A percentile compares a stretch with the other conserved stretches of the same genome.
These are phyloP conservation scores for Acomys russatus DNA, from an alignment of 2,797 vertebrate genomes.

Conservation along the genomic window DNA sequence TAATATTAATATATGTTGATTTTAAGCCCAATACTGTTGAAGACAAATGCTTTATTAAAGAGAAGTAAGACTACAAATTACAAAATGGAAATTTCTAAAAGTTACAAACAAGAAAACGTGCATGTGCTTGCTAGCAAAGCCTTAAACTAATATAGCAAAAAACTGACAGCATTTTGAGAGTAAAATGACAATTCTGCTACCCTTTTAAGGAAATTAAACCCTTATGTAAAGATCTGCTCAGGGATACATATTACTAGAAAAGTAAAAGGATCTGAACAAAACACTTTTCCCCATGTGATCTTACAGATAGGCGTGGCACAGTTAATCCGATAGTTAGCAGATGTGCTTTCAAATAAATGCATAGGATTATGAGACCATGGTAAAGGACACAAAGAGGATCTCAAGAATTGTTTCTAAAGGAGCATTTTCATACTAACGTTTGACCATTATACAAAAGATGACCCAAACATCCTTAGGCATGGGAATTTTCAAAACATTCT, in stretches of 20 bases:
- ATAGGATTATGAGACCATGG: neutral
- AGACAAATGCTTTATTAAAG: slow-evolving; percentile 20
- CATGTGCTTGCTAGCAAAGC: neutral
- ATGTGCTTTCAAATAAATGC: slow-evolving; percentile 20
- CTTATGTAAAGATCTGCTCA: slow-evolving; percentile 21
- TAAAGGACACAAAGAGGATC: neutral
- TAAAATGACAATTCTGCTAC: slow-evolving; percentile 2
- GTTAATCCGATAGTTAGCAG: neutral
- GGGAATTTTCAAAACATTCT: neutral
- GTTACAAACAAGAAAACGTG: neutral
- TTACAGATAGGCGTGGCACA: neutral
- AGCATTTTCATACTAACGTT: neutral
- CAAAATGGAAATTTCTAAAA: slow-evolving; percentile 8
- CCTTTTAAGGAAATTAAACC: neutral
- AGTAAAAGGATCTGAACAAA: slow-evolving; percentile 2
- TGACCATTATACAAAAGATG: neutral
- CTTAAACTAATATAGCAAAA: neutral
- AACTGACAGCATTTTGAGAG: slow-evolving; percentile 2
- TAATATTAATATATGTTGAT: slow-evolving; percentile 23
- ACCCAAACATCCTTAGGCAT: neutral
- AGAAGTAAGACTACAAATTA: slow-evolving; percentile 6
- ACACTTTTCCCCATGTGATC: neutral
- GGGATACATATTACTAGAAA: slow-evolving; percentile 11
- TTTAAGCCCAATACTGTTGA: slow-evolving; percentile 45
- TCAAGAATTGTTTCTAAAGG: neutral